phyloP scores from a whole-genome alignment of 2,797 vertebrate genomes.

The Dryobates pubescens region DNA sequence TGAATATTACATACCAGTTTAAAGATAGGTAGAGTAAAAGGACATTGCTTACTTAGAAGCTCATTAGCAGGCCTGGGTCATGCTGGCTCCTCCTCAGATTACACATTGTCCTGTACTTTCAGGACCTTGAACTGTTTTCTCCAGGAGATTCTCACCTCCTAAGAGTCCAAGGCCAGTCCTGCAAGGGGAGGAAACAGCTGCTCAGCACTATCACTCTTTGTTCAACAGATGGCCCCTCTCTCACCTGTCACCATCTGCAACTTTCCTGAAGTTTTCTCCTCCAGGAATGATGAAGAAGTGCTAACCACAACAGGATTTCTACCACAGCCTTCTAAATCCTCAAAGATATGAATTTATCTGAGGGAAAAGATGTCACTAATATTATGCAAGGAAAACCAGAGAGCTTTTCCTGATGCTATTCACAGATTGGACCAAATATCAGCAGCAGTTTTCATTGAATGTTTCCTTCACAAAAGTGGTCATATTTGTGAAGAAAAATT shows the following conservation, averaged over 20 bases:
- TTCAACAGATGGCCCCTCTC: neutral
- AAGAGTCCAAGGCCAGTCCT: neutral
- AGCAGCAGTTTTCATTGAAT: neutral
- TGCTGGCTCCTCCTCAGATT: neutral
- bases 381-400: neutral
- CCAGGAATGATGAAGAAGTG: neutral
- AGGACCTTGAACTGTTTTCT: neutral
- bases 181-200: neutral
- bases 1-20: neutral
- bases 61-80: neutral
- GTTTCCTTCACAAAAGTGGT: neutral
- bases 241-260: neutral
- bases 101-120: neutral
- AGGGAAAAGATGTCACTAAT: neutral
- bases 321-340: neutral
- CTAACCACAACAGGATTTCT: neutral
- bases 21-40: neutral
- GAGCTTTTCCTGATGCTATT: neutral
- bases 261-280: neutral
- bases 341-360: neutral
- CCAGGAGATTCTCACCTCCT: neutral
- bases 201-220: neutral
- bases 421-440: neutral
- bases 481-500: neutral
- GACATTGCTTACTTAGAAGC: neutral